phyloP scores from a whole-genome alignment of 2,113 vertebrate genomes.

The Oreochromis aureus region DNA sequence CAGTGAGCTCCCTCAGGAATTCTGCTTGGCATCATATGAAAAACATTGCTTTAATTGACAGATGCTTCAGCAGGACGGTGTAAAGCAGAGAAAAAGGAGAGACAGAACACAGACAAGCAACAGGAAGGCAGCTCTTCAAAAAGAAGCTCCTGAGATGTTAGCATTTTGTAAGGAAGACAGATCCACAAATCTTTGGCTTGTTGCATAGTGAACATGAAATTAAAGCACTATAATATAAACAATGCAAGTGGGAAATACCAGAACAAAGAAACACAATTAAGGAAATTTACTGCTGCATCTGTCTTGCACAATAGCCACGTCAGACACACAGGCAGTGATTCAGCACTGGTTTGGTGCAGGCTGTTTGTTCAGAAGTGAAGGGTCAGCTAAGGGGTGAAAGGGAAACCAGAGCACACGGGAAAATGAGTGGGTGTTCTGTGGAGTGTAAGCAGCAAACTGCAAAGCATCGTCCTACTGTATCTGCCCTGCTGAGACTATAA shows the following conservation, averaged over 20 bases:
- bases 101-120: neutral
- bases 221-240: neutral
- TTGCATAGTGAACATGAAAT: neutral
- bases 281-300: neutral
- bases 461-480: neutral
- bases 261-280: neutral
- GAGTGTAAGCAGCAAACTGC: neutral
- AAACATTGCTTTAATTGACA: conserved; percentile 32
- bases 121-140: neutral
- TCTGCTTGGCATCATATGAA: conserved; percentile 30
- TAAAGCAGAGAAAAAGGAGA: neutral
- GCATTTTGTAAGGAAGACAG: neutral
- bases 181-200: neutral
- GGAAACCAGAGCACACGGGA: neutral
- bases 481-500: neutral
- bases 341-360: neutral
- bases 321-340: neutral
- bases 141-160: neutral
- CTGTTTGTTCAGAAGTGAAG: conserved; percentile 14
- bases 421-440: neutral
- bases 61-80: neutral
- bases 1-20: conserved; percentile 35
- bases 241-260: neutral
- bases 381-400: conserved; percentile 11
- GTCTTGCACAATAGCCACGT: neutral